Conservation (phyloP, 2,888 invertebrate genomes). For the Melieria crassipennis region DNA sequence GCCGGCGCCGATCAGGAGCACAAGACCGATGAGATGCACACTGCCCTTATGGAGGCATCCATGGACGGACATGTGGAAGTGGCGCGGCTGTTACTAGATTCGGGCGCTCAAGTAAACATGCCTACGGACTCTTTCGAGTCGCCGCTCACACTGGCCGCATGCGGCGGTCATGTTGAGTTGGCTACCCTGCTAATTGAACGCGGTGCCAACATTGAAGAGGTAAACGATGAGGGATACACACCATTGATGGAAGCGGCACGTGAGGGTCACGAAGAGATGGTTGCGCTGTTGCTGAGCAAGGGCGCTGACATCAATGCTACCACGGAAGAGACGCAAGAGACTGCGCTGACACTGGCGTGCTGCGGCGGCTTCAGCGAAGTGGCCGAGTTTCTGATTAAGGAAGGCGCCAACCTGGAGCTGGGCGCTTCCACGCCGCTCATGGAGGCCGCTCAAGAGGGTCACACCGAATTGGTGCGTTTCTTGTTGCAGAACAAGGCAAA, state of each 20-base stretch:
- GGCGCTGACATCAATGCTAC: constrained; percentile 98
- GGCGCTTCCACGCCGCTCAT: constrained; percentile 97
- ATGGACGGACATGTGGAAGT: constrained; percentile 99
- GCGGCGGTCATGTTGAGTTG: constrained; percentile 97
- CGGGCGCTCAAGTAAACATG: constrained; percentile 98
- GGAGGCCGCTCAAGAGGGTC: constrained; percentile 99
- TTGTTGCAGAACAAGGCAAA: constrained; percentile 86
- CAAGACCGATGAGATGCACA: constrained; percentile 99
- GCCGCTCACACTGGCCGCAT: constrained; percentile 96
- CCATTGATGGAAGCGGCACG: constrained; percentile 99
- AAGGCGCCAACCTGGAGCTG: constrained; percentile 93
- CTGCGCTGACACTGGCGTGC: constrained; percentile 91
- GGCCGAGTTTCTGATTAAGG: constrained; percentile 93
- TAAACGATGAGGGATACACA: constrained; percentile 99
- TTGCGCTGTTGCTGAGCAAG: constrained; percentile 89
- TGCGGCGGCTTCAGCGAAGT: constrained; percentile 96
- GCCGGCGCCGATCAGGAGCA: constrained; percentile 98
- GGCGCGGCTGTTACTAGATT: constrained; percentile 91
- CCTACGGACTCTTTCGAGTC: constrained; percentile 99
- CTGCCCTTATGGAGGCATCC: constrained; percentile 98
- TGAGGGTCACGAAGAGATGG: constrained; percentile 99
- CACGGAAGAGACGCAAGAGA: constrained; percentile 98
- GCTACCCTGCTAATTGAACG: constrained; percentile 95
- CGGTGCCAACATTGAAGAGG: constrained; percentile 98
- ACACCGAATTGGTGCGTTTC: constrained; percentile 88